Base-by-base conservation (phyloP, 2,888 invertebrate genomes). In the Clepsis dumicolana region DNA sequence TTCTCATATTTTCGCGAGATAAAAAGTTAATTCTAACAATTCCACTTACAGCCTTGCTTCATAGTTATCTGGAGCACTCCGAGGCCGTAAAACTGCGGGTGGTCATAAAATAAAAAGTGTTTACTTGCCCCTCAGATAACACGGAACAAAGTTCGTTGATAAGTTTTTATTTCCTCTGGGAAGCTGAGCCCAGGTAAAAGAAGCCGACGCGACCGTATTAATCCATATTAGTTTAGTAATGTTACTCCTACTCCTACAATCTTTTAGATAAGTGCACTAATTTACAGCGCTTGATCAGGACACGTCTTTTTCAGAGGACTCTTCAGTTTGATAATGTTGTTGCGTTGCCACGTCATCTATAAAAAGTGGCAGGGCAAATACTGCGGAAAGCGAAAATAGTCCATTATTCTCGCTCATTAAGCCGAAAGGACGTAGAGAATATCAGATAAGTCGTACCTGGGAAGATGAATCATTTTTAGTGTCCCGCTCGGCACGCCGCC, bases 61-160 rank as follows among this genome's bases (percentile, higher is more conserved):
- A 57, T 63, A 59, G 74, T 71, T 73, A 76, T 70, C 75, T 73
- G 74, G 70, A 72, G 73, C 71, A 71, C 70, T 73, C 66, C 60
- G 70, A 71, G 79, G 83, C 78, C 83, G 84, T 88, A 90, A 89
- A 90, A 85, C 82, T 79, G 80, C 81, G 83, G 86, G 85, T 77
- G 88, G 85, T 83, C 88, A 86, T 90, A 91, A 91, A 91, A 90
- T 88, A 91, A 92, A 91, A 91, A 91, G 87, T 91, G 90, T 93
- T 91, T 92, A 88, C 91, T 90, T 84, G 84, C 84, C 82, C 84
- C 81, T 78, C 79, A 91, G 92, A 93, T 92, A 92, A 88, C 87
- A 65, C 83, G 82, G 85, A 83, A 87, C 88, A 87, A 91, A 92
- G 88, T 92, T 93, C 79, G 78, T 82, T 89, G 91, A 92, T 92